Conservation (phyloP, 1,140 invertebrate species). For the Plectus sambesii region DNA sequence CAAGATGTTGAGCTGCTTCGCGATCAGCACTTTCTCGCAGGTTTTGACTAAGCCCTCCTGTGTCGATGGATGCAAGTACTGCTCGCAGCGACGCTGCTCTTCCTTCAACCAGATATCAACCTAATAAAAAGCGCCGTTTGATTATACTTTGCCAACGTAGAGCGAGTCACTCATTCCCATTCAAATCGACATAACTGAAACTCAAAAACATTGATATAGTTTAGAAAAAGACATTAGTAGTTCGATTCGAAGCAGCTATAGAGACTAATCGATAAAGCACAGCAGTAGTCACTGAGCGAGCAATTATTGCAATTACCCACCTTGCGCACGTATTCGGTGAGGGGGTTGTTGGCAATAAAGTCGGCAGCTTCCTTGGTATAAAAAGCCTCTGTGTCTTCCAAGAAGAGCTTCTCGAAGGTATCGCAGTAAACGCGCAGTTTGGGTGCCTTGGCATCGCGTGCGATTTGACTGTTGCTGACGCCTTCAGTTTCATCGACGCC, state of each 20-base stretch:
- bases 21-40: slow-evolving; percentile 89
- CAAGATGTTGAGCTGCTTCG: slow-evolving; percentile 90
- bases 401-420: slow-evolving; percentile 83
- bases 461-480: no score
- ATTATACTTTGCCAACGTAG: slow-evolving; percentile 17
- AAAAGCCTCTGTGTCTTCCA: slow-evolving; percentile 87
- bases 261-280: no score
- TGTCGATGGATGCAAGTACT: slow-evolving; percentile 89
- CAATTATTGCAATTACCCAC: no score
- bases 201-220: not conserved
- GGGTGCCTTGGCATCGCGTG: slow-evolving; percentile 52
- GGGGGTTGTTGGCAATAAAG: slow-evolving; percentile 79
- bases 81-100: slow-evolving; percentile 77
- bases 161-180: no score
- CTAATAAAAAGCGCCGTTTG: no score
- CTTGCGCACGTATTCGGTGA: slow-evolving; percentile 99
- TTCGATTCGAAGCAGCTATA: no score
- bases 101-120: slow-evolving; percentile 80
- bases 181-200: slow-evolving; percentile 11
- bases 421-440: slow-evolving; percentile 87
- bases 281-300: no score
- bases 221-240: slow-evolving; percentile 12
- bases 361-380: slow-evolving; percentile 84
- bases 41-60: slow-evolving; percentile 67
- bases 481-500: no score